Evolutionary conservation across 2,888 invertebrate genomes (phyloP).

Genomic region (Patella ulyssiponensis): DNA sequence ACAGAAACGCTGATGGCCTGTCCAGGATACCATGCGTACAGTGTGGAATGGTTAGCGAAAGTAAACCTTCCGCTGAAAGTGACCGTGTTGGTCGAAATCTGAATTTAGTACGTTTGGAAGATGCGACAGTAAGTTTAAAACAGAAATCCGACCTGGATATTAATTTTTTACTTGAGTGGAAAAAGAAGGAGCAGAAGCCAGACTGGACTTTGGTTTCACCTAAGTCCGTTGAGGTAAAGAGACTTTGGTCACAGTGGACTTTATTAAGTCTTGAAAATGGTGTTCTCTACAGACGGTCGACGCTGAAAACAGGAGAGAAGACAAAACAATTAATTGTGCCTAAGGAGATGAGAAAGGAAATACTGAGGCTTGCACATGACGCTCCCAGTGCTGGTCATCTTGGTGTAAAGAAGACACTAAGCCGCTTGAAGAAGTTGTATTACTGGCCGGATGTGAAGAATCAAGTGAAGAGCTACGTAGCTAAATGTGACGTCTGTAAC

Average conservation of each 20-base stretch:
- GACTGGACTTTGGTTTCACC: neutral
- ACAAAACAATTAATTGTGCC: too few relatives aligned
- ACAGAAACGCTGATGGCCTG: too few relatives aligned
- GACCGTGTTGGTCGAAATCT: neutral
- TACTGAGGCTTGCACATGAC: neutral
- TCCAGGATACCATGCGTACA: neutral
- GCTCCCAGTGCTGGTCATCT: neutral
- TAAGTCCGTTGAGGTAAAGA: neutral
- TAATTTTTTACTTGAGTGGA: too few relatives aligned
- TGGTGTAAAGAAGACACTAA: neutral
- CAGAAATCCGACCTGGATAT: too few relatives aligned
- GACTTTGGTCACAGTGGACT: slow-evolving; percentile 5
- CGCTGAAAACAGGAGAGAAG: too few relatives aligned
- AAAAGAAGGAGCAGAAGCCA: neutral
- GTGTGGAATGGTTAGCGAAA: neutral
- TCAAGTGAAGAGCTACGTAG: neutral
- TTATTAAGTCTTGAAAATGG: too few relatives aligned
- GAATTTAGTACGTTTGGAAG: neutral
- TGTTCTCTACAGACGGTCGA: too few relatives aligned
- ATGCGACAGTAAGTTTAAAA: neutral
- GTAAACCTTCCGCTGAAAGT: neutral
- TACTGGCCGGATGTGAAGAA: slow-evolving; percentile 1
- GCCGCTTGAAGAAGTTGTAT: neutral
- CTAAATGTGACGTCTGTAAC: neutral
- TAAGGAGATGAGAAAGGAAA: neutral